phyloP scores from a whole-genome alignment of 30 jellyfish, hydroid and myxozoan genomes.

The Chironex yamaguchii region DNA sequence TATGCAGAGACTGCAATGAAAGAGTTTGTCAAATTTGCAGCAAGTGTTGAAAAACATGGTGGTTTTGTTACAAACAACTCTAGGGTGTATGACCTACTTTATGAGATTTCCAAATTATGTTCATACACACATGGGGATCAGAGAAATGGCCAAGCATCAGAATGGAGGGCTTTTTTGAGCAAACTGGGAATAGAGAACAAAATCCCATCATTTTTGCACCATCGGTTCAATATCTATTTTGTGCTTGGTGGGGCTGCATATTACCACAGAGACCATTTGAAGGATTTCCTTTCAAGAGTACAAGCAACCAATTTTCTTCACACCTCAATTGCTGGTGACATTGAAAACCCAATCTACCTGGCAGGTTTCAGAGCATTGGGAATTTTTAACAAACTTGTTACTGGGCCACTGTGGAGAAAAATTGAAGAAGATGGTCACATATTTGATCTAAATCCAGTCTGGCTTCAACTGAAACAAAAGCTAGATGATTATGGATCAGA shows the following conservation, averaged over 20 bases:
- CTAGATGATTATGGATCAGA: not conserved
- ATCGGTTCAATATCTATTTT: slow-evolving; percentile 27
- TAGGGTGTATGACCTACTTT: slow-evolving; percentile 15
- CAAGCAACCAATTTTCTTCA: slow-evolving; percentile 9
- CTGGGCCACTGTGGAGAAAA: slow-evolving; percentile 52
- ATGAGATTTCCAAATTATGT: slow-evolving; percentile 16
- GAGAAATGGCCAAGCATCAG: slow-evolving; percentile 56
- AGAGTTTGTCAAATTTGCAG: slow-evolving; percentile 37
- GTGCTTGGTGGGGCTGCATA: slow-evolving; percentile 52
- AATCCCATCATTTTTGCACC: slow-evolving; percentile 32
- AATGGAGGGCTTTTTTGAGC: slow-evolving; percentile 40
- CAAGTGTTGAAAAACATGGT: slow-evolving; percentile 26
- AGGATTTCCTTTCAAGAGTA: not conserved
- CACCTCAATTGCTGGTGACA: slow-evolving; percentile 6
- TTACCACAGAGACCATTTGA: slow-evolving; percentile 20
- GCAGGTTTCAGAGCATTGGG: slow-evolving; percentile 59
- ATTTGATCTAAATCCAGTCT: not conserved
- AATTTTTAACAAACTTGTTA: slow-evolving; percentile 32
- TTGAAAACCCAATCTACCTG: slow-evolving; percentile 8
- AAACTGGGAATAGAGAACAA: not conserved
- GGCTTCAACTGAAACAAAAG: not conserved
- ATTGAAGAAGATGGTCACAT: slow-evolving; percentile 60
- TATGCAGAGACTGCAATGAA: slow-evolving; percentile 56
- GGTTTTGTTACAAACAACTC: slow-evolving; percentile 48
- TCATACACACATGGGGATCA: slow-evolving; percentile 39